Conservation (phyloP, 2,797 vertebrate genomes). For the Okamejei kenojei region DNA sequence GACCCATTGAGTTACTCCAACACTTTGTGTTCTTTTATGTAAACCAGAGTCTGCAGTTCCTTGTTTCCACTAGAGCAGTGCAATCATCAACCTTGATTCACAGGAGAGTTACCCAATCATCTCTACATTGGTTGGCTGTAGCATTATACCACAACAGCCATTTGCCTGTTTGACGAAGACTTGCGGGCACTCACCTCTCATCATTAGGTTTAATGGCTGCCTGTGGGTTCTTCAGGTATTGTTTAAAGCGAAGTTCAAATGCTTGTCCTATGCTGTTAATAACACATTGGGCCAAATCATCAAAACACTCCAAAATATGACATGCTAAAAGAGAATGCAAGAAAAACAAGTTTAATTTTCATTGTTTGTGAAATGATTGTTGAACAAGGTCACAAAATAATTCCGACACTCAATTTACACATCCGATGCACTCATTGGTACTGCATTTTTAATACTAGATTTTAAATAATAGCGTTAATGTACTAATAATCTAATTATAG, state of each 20-base stretch:
- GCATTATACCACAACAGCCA: background rate
- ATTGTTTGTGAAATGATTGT: background rate
- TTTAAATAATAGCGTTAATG: background rate
- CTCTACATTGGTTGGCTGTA: no score
- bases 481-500: no score
- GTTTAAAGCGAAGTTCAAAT: conserved; percentile 81
- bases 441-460: background rate
- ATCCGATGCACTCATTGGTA: background rate
- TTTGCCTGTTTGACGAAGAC: conserved; percentile 40
- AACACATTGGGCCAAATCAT: conserved; percentile 69
- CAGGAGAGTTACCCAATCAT: no score
- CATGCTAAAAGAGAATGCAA: conserved; percentile 61
- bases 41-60: no score
- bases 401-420: background rate
- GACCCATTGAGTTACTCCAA: no score
- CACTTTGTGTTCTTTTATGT: no score
- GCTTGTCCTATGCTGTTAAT: conserved; percentile 84
- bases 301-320: conserved; percentile 81
- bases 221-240: conserved; percentile 74
- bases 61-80: no score
- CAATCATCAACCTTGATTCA: no score
- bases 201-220: conserved; percentile 53
- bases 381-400: background rate
- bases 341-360: no score
- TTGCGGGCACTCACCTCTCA: conserved; percentile 64